Conservation (phyloP, 2,113 vertebrate species). For the Pelusios castaneus region DNA sequence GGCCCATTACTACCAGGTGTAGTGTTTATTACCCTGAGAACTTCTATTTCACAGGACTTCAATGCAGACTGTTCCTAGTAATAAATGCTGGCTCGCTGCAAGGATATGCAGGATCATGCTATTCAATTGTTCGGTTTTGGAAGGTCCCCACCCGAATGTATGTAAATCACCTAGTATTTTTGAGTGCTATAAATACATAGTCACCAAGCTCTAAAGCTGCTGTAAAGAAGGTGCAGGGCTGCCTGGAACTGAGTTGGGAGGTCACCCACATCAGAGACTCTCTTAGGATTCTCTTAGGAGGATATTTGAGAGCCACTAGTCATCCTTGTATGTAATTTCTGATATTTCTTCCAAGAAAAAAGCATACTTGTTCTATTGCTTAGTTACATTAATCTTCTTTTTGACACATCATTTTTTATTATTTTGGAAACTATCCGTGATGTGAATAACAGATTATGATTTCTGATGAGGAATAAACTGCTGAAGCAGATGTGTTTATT, state of each 20-base stretch:
- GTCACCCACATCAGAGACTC: neutral
- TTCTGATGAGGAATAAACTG: neutral
- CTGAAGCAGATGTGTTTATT: neutral
- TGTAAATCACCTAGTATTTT: neutral
- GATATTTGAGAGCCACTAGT: too few relatives aligned
- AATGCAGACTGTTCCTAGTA: neutral
- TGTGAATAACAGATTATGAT: neutral
- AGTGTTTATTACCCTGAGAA: neutral
- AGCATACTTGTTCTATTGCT: neutral
- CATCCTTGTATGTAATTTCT: neutral
- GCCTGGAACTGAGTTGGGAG: neutral
- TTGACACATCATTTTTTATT: neutral
- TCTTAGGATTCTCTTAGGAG: neutral
- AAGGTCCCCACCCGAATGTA: neutral
- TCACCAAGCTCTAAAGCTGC: neutral
- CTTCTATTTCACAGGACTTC: neutral
- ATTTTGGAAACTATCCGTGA: neutral
- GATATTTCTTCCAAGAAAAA: neutral
- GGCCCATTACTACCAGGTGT: neutral
- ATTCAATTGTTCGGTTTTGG: neutral
- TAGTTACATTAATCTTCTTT: neutral
- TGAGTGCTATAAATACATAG: neutral
- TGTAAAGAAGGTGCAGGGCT: neutral
- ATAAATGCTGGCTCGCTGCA: neutral
- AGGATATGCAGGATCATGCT: neutral